phyloP scores from a whole-genome alignment of 2,888 invertebrate species.

The Lochmaea crataegi region DNA sequence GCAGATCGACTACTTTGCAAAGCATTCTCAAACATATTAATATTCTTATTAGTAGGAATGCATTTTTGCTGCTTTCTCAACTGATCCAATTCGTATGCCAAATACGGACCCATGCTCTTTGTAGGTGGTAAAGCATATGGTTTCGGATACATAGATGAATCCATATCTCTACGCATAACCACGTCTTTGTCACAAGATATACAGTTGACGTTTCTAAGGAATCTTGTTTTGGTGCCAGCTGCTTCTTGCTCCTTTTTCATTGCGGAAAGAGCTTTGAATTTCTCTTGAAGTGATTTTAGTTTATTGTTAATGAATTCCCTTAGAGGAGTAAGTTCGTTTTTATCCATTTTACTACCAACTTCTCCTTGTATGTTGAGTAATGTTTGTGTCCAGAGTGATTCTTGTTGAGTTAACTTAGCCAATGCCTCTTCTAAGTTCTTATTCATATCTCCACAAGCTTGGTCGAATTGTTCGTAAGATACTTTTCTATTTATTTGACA shows the following conservation, averaged over 20 bases:
- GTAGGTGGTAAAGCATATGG: constrained; percentile 69
- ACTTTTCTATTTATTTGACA: constrained; percentile 78
- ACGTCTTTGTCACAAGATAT: constrained; percentile 82
- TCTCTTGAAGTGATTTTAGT: constrained; percentile 71
- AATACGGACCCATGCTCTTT: constrained; percentile 75
- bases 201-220: constrained; percentile 78
- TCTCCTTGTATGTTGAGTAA: constrained; percentile 75
- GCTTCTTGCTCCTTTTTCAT: constrained; percentile 75
- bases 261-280: constrained; percentile 71
- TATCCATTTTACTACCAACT: constrained; percentile 76
- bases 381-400: constrained; percentile 74
- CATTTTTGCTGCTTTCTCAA: constrained; percentile 67
- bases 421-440: constrained; percentile 74
- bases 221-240: constrained; percentile 76
- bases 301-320: constrained; percentile 74
- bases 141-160: constrained; percentile 65
- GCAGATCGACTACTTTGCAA: constrained; percentile 56
- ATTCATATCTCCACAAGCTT: constrained; percentile 75
- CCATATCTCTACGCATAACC: constrained; percentile 74
- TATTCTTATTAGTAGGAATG: constrained; percentile 63
- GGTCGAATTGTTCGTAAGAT: constrained; percentile 78
- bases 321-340: constrained; percentile 73
- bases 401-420: constrained; percentile 73
- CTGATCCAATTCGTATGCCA: constrained; percentile 77
- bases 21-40: constrained; percentile 65